Percentiles rank a stretch among this genome's conserved stretches.
Evolutionary conservation across 2,113 vertebrate species (phyloP).

Genomic region (Xiphophorus couchianus): DNA sequence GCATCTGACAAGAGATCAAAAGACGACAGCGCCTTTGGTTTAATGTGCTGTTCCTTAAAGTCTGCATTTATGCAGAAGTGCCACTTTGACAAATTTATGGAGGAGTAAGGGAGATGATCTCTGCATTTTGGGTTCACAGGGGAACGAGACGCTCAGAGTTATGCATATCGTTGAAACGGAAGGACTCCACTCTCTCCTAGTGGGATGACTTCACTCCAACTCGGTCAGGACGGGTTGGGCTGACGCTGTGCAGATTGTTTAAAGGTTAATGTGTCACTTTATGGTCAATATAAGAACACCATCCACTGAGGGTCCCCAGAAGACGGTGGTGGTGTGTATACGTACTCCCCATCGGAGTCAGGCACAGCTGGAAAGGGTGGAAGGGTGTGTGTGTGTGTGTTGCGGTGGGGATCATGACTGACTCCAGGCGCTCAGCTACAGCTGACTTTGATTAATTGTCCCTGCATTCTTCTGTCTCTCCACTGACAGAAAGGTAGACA

Average conservation of each 20-base stretch:
- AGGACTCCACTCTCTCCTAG: constrained; percentile 90
- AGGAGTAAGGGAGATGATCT: constrained; percentile 92
- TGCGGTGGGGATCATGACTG: constrained; percentile 89
- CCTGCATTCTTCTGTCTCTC: constrained; percentile 89
- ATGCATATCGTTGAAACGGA: constrained; percentile 89
- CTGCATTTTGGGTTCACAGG: constrained; percentile 88
- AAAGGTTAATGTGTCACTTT: constrained; percentile 41
- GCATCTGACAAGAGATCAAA: constrained; percentile 89
- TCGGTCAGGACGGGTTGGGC: constrained; percentile 43
- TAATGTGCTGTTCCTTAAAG: constrained; percentile 81
- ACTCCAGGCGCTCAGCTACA: constrained; percentile 94
- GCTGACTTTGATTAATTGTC: constrained; percentile 99
- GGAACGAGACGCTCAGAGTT: constrained; percentile 87
- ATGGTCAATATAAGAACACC: constrained; percentile 29
- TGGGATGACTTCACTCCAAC: constrained; percentile 89
- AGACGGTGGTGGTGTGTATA: not conserved
- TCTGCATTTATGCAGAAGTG: constrained; percentile 87
- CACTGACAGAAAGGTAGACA: constrained; percentile 89
- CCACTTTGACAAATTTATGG: constrained; percentile 95
- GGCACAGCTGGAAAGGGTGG: constrained; percentile 6
- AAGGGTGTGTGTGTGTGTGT: constrained; percentile 16
- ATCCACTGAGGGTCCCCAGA: constrained; percentile 6
- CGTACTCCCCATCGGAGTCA: constrained; percentile 1
- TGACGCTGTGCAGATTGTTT: constrained; percentile 33
- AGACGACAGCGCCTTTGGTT: constrained; percentile 83